Conservation (phyloP, 2,888 invertebrate species). For the Diadromus collaris region DNA sequence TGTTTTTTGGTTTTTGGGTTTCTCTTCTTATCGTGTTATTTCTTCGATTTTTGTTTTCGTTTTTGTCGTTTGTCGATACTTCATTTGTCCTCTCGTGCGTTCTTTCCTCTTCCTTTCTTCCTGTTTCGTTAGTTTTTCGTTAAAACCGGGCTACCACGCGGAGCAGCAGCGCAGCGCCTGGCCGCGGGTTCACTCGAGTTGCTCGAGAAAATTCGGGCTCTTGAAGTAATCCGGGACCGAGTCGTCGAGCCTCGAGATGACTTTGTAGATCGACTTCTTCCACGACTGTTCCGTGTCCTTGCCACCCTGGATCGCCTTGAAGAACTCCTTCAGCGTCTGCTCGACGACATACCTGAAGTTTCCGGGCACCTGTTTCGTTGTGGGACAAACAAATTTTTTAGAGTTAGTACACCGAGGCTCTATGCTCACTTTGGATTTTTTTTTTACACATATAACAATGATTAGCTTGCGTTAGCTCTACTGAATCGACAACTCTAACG, state of each 20-base stretch:
- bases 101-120: background rate
- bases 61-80: background rate
- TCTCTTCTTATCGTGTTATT: background rate
- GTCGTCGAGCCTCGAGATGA: conserved; percentile 99
- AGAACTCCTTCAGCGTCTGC: conserved; percentile 99
- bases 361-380: conserved; percentile 96
- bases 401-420: background rate
- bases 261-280: conserved; percentile 99
- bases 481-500: conserved; percentile 50
- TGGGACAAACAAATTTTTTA: too few species aligned
- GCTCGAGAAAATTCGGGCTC: conserved; percentile 99
- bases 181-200: conserved; percentile 89
- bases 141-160: conserved; percentile 64
- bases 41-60: conserved; percentile 13
- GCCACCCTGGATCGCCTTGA: conserved; percentile 97
- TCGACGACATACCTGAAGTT: conserved; percentile 99
- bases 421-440: conserved; percentile 4
- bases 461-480: conserved; percentile 51
- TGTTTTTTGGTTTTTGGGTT: conserved; percentile 2
- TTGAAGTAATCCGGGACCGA: conserved; percentile 99
- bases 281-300: conserved; percentile 99
- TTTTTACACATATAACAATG: conserved; percentile 36
- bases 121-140: conserved; percentile 30
- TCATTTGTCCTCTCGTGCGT: background rate
- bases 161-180: conserved; percentile 67